Evolutionary conservation across 1,140 invertebrate genomes (phyloP).

Genomic region (Euura saliciscinereae): DNA sequence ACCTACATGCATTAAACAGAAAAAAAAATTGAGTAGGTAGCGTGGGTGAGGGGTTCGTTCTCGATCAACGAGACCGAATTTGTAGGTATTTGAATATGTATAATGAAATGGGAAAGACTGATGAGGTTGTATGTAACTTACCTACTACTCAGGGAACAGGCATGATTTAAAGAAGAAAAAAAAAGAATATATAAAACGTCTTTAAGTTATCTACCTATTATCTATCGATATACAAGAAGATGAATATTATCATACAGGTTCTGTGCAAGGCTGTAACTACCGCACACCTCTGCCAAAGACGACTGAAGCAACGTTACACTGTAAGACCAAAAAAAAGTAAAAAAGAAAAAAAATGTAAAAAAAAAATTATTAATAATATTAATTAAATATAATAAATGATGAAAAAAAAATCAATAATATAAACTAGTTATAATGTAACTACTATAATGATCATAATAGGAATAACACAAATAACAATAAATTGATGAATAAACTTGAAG

Average conservation of each 20-base stretch:
- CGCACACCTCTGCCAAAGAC: slow-evolving; percentile 51
- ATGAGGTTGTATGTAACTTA: slow-evolving; percentile 45
- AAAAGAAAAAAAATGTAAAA: slow-evolving; percentile 25
- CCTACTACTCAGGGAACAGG: slow-evolving; percentile 51
- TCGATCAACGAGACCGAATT: slow-evolving; percentile 14
- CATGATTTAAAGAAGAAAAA: slow-evolving; percentile 29
- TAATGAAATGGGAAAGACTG: slow-evolving; percentile 47
- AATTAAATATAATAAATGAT: not conserved
- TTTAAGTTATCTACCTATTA: not conserved
- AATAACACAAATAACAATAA: slow-evolving; percentile 20
- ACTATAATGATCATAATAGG: slow-evolving; percentile 12
- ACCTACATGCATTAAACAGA: not conserved
- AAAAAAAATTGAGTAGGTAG: not conserved
- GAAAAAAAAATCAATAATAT: slow-evolving; percentile 13
- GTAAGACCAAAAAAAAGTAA: slow-evolving; percentile 43
- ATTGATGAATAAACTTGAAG: slow-evolving; percentile 18
- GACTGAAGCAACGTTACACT: slow-evolving; percentile 46
- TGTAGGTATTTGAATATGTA: slow-evolving; percentile 19
- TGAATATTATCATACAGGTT: slow-evolving; percentile 16
- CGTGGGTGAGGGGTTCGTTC: not conserved
- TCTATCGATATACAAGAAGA: slow-evolving; percentile 28
- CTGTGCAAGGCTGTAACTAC: slow-evolving; percentile 26
- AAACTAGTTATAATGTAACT: slow-evolving; percentile 9
- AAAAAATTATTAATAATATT: slow-evolving; percentile 12
- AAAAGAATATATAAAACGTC: slow-evolving; percentile 31